These are phyloP conservation scores for Zaprionus lachaisei DNA, from an alignment of 1,140 invertebrate species.

Conservation along the genomic window DNA sequence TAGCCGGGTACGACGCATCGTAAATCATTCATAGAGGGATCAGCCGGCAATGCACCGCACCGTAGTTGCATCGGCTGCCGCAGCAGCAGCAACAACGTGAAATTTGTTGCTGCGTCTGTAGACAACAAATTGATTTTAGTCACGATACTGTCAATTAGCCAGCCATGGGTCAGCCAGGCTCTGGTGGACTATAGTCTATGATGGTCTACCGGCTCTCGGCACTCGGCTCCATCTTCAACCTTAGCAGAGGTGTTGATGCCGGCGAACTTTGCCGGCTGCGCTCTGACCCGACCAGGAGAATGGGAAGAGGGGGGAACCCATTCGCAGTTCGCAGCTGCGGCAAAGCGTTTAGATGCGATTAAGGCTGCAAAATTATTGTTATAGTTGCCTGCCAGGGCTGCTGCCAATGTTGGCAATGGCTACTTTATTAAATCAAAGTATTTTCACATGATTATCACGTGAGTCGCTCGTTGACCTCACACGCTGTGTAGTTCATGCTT, in stretches of 20 bases:
- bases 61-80: conserved; percentile 34
- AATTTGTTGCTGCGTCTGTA: conserved; percentile 79
- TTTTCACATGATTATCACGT: conserved; percentile 83
- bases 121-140: conserved; percentile 83
- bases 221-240: conserved; percentile 16
- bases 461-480: conserved; percentile 59
- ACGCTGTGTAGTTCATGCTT: conserved; percentile 35
- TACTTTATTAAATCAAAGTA: conserved; percentile 82
- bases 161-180: conserved; percentile 70
- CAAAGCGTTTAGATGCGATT: conserved; percentile 71
- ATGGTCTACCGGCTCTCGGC: conserved; percentile 1
- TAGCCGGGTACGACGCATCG: conserved; percentile 74
- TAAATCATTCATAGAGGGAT: conserved; percentile 82
- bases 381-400: conserved; percentile 68
- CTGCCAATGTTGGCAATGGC: conserved; percentile 52
- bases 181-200: background rate
- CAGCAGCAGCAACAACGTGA: conserved; percentile 62
- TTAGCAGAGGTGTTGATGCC: conserved; percentile 70
- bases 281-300: conserved; percentile 46
- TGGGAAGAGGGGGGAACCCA: background rate
- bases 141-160: conserved; percentile 82
- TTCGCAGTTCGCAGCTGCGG: conserved; percentile 42
- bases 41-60: conserved; percentile 11
- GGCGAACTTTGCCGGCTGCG: conserved; percentile 58
- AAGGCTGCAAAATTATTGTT: conserved; percentile 79